Base-by-base conservation (phyloP, 2,797 vertebrate species). In the Syndactyla subalaris region DNA sequence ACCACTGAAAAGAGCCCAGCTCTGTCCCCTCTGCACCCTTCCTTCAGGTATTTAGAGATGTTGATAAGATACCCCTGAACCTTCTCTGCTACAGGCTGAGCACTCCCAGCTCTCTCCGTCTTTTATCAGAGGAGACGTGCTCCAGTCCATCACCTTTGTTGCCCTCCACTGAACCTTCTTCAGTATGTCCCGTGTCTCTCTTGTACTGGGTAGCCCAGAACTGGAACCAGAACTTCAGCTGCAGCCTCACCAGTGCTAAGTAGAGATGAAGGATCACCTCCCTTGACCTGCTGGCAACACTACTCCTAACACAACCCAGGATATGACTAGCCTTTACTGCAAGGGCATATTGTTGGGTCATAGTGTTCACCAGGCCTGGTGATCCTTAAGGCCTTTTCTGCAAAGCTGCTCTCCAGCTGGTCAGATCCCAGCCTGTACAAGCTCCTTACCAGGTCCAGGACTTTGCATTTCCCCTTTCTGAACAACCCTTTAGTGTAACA, bases 291-390 rank as follows among this genome's bases (percentile, higher is more conserved):
- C 24, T 51, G 45, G 36, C 24, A 58, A 76, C 29, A 45, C 19
- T 63, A 45, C 23, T 63, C 43, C 20, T 22, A 63, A 63, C 13
- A 23, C 20, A 70, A 23, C 9, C 29, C 29, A 45, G 38, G 38
- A 77, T 34, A 65, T 7, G 20, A 58, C 10, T 22, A 14, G 24
- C n/a, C 27, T 51, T 49, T n/a, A 57, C 29, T 14, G 3, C 24
- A 58, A 83, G 14, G 8, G 24, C 29, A 26, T 4, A 0, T 2
- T 63, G 32, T 2, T 12, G 51, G 29, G 24, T 45, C 38, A 34
- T 4, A 10, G 8, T 10, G 12, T 0, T 26, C 43, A 45, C 7
- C 24, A 12, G n/a, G n/a, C n/a, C n/a, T n/a, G n/a, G n/a, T 9
- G 14, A 76, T 21, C 49, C 57, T 18, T 0, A n/a, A 20, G 6